Evolutionary conservation across 2,888 invertebrate species (phyloP).

Genomic region (Orthonevra nobilis): DNA sequence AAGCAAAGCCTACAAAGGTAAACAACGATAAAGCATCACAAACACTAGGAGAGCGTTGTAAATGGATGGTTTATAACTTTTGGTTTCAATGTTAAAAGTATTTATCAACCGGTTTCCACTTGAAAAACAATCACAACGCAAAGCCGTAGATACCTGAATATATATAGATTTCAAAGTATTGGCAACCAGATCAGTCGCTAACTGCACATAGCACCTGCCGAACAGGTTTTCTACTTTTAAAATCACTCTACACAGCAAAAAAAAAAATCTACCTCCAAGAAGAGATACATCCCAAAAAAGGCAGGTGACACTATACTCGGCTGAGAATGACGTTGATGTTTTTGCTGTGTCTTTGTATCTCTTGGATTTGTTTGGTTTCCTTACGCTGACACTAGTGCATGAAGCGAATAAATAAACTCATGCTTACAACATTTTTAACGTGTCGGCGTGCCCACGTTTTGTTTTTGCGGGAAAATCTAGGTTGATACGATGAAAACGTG

Average conservation of each 20-base stretch:
- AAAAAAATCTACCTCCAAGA: constrained; percentile 11
- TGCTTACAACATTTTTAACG: constrained; percentile 2
- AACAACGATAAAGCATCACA: neutral
- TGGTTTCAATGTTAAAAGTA: constrained; percentile 19
- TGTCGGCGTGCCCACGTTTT: neutral
- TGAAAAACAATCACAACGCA: constrained; percentile 24
- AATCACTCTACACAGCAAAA: constrained; percentile 6
- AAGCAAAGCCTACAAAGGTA: neutral
- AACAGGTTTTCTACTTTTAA: constrained; percentile 53
- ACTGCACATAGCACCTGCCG: constrained; percentile 60
- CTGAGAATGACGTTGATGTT: neutral
- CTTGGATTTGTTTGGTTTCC: constrained; percentile 1
- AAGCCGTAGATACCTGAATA: neutral
- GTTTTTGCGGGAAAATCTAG: constrained; percentile 18
- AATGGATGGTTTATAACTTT: constrained; percentile 5
- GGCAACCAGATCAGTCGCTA: constrained; percentile 12
- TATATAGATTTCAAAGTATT: no score
- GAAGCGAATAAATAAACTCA: constrained; percentile 3
- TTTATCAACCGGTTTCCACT: constrained; percentile 39
- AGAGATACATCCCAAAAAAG: constrained; percentile 45
- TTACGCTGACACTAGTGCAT: neutral
- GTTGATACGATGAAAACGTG: constrained; percentile 1
- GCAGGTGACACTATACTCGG: constrained; percentile 40
- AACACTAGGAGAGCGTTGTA: constrained; percentile 1
- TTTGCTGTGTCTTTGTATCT: constrained; percentile 3